phyloP scores from a whole-genome alignment of 2,113 vertebrate species.

The Oceanodroma tethys region DNA sequence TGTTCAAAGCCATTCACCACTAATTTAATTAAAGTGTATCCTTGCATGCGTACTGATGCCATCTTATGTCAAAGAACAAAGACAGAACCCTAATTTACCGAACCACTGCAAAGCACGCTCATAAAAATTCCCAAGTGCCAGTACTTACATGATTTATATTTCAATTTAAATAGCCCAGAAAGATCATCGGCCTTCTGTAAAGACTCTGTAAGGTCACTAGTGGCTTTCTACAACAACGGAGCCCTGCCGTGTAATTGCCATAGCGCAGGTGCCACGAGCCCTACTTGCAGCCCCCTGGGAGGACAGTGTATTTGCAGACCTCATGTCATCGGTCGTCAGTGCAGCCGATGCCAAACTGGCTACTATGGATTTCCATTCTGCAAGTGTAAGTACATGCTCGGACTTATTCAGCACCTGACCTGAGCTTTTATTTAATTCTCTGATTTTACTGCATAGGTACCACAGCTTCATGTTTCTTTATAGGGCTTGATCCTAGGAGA shows the following conservation, averaged over 20 bases:
- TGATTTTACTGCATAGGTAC: background rate
- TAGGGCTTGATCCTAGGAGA: background rate
- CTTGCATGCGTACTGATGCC: background rate
- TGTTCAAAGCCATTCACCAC: background rate
- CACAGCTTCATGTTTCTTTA: background rate
- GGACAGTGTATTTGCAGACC: conserved; percentile 87
- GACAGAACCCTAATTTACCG: background rate
- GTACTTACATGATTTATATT: background rate
- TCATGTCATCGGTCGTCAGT: conserved; percentile 82
- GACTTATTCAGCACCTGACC: background rate
- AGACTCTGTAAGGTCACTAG: conserved; percentile 82
- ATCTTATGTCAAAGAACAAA: background rate
- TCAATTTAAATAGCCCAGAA: conserved; percentile 69
- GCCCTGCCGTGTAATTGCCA: conserved; percentile 87
- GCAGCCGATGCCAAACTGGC: conserved; percentile 83
- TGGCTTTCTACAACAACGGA: conserved; percentile 83
- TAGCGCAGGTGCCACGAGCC: conserved; percentile 63
- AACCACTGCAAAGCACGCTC: background rate
- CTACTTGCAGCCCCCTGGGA: conserved; percentile 76
- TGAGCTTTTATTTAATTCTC: fast-evolving
- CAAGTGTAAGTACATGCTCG: conserved; percentile 76
- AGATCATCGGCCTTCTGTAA: conserved; percentile 82
- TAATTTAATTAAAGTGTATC: background rate
- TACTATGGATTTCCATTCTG: conserved; percentile 91
- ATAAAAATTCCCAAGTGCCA: background rate